A percentile compares a stretch with the other conserved stretches of the same genome.
These are phyloP conservation scores for Eledone cirrhosa DNA, from an alignment of 2,888 invertebrate species.

Conservation along the genomic window DNA sequence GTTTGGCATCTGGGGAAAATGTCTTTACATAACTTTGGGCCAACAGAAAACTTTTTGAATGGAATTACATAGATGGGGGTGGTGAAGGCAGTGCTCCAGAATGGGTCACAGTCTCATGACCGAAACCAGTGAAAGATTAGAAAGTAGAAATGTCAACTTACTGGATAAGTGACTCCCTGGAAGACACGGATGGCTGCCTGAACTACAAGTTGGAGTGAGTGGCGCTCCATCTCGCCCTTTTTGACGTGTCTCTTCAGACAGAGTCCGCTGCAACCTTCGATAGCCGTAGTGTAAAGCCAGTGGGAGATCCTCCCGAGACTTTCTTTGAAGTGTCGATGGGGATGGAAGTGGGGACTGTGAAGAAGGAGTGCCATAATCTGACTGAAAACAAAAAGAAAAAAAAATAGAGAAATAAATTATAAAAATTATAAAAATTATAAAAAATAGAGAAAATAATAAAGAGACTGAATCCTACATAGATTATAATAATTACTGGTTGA, in stretches of 20 bases:
- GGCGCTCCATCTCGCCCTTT: conserved; percentile 65
- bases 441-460: background rate
- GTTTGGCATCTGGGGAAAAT: too few relatives aligned
- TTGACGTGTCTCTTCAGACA: conserved; percentile 66
- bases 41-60: too few relatives aligned
- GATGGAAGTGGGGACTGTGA: conserved; percentile 56
- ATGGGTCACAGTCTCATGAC: too few relatives aligned
- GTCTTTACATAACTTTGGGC: too few relatives aligned
- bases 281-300: conserved; percentile 50
- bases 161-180: conserved; percentile 22
- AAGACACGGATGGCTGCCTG: conserved; percentile 28
- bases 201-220: conserved; percentile 45
- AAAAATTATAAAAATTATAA: background rate
- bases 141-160: background rate
- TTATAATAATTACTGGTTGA: too few relatives aligned
- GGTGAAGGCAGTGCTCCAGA: too few relatives aligned
- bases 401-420: background rate
- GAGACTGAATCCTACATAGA: too few relatives aligned
- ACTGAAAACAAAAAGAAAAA: conserved; percentile 44
- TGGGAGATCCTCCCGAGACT: conserved; percentile 43
- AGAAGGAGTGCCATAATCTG: conserved; percentile 50
- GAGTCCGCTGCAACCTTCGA: conserved; percentile 62
- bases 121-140: background rate
- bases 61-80: too few relatives aligned
- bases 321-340: conserved; percentile 39